These are phyloP conservation scores for Lepidochrysops patricia DNA, from an alignment of 2,888 invertebrate genomes.

Conservation along the genomic window DNA sequence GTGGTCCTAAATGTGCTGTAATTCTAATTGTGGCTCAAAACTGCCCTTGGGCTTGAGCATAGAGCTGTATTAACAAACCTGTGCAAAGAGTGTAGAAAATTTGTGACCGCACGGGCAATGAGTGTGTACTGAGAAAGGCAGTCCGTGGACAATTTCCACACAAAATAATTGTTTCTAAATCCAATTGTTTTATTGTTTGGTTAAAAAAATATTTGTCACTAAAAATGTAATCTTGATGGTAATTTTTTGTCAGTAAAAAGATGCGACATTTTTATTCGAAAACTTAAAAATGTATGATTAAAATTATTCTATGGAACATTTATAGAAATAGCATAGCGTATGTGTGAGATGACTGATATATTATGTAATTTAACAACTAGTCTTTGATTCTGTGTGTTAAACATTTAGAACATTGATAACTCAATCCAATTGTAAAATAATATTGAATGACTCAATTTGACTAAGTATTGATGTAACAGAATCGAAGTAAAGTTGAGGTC, in stretches of 20 bases:
- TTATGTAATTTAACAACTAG: conserved; percentile 4
- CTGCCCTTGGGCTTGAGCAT: too few species aligned
- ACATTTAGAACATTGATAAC: background rate
- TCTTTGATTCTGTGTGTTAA: background rate
- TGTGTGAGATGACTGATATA: conserved; percentile 2
- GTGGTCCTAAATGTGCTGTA: background rate
- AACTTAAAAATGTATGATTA: background rate
- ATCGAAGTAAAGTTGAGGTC: background rate
- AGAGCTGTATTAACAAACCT: background rate
- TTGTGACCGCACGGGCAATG: background rate
- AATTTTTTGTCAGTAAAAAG: background rate
- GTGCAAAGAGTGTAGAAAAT: background rate
- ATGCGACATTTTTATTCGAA: background rate
- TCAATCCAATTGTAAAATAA: background rate
- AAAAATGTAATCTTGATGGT: background rate
- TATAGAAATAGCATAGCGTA: background rate
- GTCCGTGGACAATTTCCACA: background rate
- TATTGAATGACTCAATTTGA: background rate
- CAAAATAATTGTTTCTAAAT: background rate
- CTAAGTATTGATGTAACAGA: background rate
- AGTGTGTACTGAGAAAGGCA: background rate
- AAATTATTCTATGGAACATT: background rate
- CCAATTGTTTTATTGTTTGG: background rate
- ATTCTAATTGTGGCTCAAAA: background rate
- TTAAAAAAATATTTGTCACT: background rate